A percentile compares a stretch with the other conserved stretches of the same genome.
These are phyloP conservation scores for Rhogogaster chlorosoma DNA, from an alignment of 2,888 invertebrate genomes.

Conservation along the genomic window DNA sequence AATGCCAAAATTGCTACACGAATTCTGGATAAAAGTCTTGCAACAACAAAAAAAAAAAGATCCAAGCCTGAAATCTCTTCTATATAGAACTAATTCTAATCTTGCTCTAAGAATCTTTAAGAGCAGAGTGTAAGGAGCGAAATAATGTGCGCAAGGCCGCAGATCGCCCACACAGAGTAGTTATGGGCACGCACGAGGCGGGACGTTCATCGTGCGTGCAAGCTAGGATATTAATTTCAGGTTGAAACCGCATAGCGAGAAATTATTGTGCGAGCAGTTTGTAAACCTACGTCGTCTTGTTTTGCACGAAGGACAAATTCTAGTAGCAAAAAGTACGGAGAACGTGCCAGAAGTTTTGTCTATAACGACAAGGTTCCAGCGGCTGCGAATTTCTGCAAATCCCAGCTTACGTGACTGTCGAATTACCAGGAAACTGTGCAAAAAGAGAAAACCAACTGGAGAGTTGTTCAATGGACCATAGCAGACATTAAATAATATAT, in stretches of 20 bases:
- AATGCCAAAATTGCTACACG: not conserved
- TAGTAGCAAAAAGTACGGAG: not conserved
- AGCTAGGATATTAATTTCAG: conserved; percentile 23
- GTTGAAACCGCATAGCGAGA: not conserved
- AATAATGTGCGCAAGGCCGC: conserved; percentile 21
- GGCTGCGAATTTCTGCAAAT: not conserved
- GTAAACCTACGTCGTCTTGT: not conserved
- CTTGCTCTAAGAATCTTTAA: not conserved
- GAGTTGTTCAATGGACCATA: not conserved
- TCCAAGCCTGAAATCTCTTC: not conserved
- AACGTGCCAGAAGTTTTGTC: conserved; percentile 13
- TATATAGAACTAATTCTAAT: not conserved
- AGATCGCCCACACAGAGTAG: not conserved
- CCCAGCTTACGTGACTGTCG: not conserved
- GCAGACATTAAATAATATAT: not conserved
- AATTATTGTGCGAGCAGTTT: not conserved
- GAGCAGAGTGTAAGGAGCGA: not conserved
- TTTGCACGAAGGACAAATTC: conserved; percentile 17
- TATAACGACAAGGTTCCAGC: not conserved
- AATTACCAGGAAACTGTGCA: not conserved
- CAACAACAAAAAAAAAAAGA: not conserved
- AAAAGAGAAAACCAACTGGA: not conserved
- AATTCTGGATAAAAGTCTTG: not conserved
- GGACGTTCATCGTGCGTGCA: not conserved
- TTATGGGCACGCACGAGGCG: not conserved